Evolutionary conservation across 1,140 invertebrate species (phyloP), one percentile per base, ranked within the genome.

Genomic region (Pentalonia nigronervosa): DNA sequence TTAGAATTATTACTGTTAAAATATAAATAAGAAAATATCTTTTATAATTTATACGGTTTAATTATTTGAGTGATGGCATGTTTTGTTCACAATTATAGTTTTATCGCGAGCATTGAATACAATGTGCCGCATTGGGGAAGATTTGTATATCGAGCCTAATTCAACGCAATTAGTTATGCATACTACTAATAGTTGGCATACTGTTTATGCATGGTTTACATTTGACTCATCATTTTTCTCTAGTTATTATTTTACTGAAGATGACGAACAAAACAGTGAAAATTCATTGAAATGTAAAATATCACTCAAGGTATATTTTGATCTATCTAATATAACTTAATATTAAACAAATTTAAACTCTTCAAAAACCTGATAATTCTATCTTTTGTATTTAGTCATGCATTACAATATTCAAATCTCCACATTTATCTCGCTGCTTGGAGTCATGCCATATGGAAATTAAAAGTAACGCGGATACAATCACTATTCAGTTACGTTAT

Each of bases 391-490:
- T 81, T 84, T 53, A 93, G 91, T 93, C 91, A 41, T 93, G 91
- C 23, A 84, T 93, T 86, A 86, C 47, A 20, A 93, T 93, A 93
- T 93, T 93, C 81, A 93, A 93, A 93, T 93, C 91, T 93, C 91
- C 91, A 84, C 91, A 93, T 53, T 36, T 93, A n/a, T 23, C 47
- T 3, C 91, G 91, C 8, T 93, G 91, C 25, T 93, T 93, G 25
- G 91, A 93, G 30, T 93, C 91, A 50, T 93, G 91, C 11, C 91
- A 93, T 86, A 93, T 93, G 8, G 91, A 93, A 84, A 93, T 93
- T 67, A 93, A 93, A 84, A 93, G 48, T 53, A 93, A 93, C n/a
- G 81, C 76, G 21, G 91, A 93, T 53, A 84, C 76, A 84, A 93
- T 93, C 7, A 93, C 91, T 45, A 84, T 93, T 45, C 91, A 93